Percentiles rank a stretch among this genome's conserved stretches.
These are phyloP conservation scores for Sesia apiformis DNA, from an alignment of 2,888 invertebrate genomes.

Conservation along the genomic window DNA sequence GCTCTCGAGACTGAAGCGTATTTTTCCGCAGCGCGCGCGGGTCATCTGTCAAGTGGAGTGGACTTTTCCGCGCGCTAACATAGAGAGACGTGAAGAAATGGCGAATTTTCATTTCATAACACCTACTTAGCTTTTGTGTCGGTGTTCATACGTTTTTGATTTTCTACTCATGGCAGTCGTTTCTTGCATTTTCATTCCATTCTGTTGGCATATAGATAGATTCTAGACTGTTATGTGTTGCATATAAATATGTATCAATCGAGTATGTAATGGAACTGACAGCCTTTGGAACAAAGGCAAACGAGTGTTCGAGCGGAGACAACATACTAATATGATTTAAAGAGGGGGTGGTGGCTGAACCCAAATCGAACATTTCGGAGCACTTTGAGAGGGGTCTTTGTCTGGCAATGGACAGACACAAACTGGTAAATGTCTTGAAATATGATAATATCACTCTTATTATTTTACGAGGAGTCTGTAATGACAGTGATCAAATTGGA, in stretches of 20 bases:
- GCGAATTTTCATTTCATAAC: constrained; percentile 1
- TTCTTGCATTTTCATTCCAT: neutral
- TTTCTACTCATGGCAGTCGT: neutral
- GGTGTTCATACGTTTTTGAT: neutral
- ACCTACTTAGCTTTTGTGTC: neutral
- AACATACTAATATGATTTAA: too few relatives aligned
- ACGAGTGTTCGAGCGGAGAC: too few relatives aligned
- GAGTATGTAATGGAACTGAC: neutral
- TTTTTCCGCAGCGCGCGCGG: constrained; percentile 6
- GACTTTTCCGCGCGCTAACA: constrained; percentile 6
- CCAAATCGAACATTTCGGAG: too few relatives aligned
- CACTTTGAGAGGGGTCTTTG: too few relatives aligned
- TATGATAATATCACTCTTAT: constrained; percentile 13
- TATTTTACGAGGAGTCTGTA: constrained; percentile 20
- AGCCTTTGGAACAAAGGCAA: too few relatives aligned
- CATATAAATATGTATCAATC: neutral
- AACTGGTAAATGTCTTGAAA: too few relatives aligned
- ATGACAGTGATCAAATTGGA: neutral
- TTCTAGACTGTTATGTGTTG: neutral
- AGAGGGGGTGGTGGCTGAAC: too few relatives aligned
- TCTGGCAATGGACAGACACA: too few relatives aligned
- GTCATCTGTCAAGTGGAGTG: constrained; percentile 26
- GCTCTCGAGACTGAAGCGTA: constrained; percentile 2
- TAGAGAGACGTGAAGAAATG: constrained; percentile 5
- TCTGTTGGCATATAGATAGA: neutral